Conservation (phyloP, 2,888 invertebrate genomes). For the Drosophila paracracens region DNA sequence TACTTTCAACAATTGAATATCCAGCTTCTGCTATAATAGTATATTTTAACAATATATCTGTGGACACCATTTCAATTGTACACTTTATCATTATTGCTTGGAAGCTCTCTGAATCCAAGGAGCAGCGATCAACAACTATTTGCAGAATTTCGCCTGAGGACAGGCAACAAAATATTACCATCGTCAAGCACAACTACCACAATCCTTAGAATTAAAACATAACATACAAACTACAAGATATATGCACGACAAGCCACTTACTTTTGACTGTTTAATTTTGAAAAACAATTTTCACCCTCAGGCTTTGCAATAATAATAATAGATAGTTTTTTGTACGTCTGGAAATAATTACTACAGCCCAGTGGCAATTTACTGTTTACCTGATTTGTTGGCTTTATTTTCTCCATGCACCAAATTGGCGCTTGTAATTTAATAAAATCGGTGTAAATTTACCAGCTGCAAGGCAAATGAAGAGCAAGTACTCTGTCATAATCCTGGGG, state of each 20-base stretch:
- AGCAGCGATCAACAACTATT: background rate
- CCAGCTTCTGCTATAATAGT: background rate
- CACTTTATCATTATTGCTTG: background rate
- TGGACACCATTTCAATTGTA: background rate
- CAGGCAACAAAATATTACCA: background rate
- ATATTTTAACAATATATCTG: background rate
- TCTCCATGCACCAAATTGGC: background rate
- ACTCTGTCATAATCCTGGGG: slow-evolving; percentile 34
- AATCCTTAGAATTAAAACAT: background rate
- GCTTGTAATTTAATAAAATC: slow-evolving; percentile 39
- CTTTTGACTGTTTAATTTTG: background rate
- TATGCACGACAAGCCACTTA: background rate
- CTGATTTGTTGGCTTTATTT: slow-evolving; percentile 19
- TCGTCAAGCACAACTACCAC: background rate
- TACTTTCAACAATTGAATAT: too few species aligned
- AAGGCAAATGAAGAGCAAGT: slow-evolving; percentile 26
- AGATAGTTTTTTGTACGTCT: background rate
- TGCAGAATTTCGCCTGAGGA: background rate
- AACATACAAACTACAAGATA: background rate
- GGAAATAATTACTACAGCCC: slow-evolving; percentile 9
- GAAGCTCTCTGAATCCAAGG: background rate
- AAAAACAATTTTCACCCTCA: background rate
- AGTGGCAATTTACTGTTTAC: slow-evolving; percentile 12
- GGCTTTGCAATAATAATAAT: background rate
- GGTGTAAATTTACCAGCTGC: slow-evolving; percentile 33